These are phyloP conservation scores for Aleiodes leptofemur DNA, from an alignment of 2,888 invertebrate genomes.

Conservation along the genomic window DNA sequence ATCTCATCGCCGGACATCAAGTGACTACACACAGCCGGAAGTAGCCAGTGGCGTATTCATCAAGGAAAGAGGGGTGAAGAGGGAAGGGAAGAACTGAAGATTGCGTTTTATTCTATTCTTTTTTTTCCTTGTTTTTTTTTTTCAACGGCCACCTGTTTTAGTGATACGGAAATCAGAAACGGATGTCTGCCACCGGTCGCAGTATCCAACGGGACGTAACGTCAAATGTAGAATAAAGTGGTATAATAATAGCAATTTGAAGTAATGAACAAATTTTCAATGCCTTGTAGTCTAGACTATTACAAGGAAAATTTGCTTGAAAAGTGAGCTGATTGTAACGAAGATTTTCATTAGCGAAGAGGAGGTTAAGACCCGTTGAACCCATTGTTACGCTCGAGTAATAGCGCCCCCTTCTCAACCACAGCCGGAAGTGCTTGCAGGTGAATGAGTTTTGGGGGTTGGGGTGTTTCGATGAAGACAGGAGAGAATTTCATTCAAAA, in stretches of 20 bases:
- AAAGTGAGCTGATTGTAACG: not conserved
- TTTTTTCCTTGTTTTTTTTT: conserved; percentile 40
- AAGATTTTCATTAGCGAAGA: conserved; percentile 37
- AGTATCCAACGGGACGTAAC: conserved; percentile 65
- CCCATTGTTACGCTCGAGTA: not conserved
- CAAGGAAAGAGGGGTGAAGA: conserved; percentile 7
- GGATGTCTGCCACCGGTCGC: conserved; percentile 69
- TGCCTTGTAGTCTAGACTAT: not conserved
- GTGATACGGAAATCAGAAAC: conserved; percentile 73
- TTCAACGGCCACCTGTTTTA: conserved; percentile 59
- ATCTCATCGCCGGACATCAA: conserved; percentile 43
- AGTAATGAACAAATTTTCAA: not conserved
- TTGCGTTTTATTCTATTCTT: conserved; percentile 23
- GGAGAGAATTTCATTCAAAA: conserved; percentile 59
- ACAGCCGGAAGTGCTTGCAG: conserved; percentile 62
- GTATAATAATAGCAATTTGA: conserved; percentile 10
- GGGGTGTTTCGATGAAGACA: conserved; percentile 50
- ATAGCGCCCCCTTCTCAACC: conserved; percentile 4
- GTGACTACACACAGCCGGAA: conserved; percentile 63
- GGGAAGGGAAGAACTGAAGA: conserved; percentile 27
- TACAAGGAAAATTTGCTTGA: not conserved
- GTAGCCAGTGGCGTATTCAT: conserved; percentile 45
- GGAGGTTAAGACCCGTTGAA: conserved; percentile 45
- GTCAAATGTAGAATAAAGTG: conserved; percentile 32
- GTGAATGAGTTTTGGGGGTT: conserved; percentile 63